Evolutionary conservation across 2,888 invertebrate genomes (phyloP), one percentile per base, ranked within the genome.

Genomic region (Orthosia cruda): DNA sequence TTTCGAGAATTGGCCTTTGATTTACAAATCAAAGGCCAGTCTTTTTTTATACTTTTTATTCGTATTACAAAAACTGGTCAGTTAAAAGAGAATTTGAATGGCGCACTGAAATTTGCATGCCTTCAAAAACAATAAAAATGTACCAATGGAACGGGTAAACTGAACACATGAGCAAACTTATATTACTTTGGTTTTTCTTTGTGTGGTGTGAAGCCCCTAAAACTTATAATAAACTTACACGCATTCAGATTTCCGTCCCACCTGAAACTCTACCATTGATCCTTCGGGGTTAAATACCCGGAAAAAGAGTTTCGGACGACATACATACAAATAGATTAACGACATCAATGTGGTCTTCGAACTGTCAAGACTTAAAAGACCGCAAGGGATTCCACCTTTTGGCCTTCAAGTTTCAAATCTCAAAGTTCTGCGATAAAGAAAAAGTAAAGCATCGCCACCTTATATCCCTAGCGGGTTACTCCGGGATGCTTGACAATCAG

Each of bases 371-470:
- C 73, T 77, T 79, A 81, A 86, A 76, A 78, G 50, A 87, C 87
- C 81, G 75, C 75, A 77, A 71, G 83, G 83, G 81, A 83, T 79
- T 74, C 63, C 64, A 74, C 71, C 74, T 81, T 82, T 69, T 59
- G 71, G 77, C 86, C 78, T 86, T 49, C 66, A 75, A 81, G 71
- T 86, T 85, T 77, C 62, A 80, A 82, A 80, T 78, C 77, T 72
- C 65, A 49, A 66, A 76, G 81, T 83, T 68, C 32, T 69, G 23
- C 45, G 74, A 73, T 83, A 75, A 76, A 78, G 70, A 71, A 84
- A 80, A 67, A 84, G 65, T 62, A 75, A 73, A 70, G 61, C 70
- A 40, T 54, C 23, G 54, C 58, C 52, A 67, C 66, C 64, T 71
- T 75, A 71, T 67, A 64, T 74, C 62, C 55, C 71, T 47, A 16